Conservation (phyloP, 2,797 vertebrate genomes). For the Artibeus jamaicensis region DNA sequence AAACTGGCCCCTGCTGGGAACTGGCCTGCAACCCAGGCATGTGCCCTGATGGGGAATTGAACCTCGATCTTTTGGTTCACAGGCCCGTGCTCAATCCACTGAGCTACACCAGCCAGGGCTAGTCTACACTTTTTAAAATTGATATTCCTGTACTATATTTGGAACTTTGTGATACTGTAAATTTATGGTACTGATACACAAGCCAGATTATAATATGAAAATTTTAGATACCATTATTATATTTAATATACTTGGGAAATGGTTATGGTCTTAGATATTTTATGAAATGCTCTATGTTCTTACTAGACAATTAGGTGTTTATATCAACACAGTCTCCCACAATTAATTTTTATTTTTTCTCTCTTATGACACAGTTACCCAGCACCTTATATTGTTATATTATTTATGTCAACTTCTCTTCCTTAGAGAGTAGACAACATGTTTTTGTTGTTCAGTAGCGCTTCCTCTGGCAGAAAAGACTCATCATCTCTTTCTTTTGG, state of each 20-base stretch:
- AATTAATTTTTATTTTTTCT: neutral
- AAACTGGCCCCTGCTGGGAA: too few relatives aligned
- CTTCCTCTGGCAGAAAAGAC: neutral
- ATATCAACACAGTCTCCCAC: neutral
- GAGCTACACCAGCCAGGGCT: too few relatives aligned
- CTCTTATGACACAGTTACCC: neutral
- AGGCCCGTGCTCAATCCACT: too few relatives aligned
- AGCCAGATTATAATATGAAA: neutral
- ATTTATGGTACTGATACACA: neutral
- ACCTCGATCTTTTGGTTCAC: too few relatives aligned
- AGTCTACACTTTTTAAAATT: neutral
- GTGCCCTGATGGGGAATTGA: too few relatives aligned
- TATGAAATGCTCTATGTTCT: neutral
- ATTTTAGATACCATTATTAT: neutral
- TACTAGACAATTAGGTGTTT: neutral
- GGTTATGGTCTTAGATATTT: neutral
- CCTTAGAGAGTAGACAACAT: neutral
- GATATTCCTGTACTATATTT: neutral
- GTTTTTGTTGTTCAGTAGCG: neutral
- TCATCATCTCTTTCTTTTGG: neutral
- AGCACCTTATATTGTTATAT: neutral
- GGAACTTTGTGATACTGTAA: neutral
- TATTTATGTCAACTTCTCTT: neutral
- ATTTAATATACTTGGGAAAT: neutral
- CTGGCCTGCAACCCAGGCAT: too few relatives aligned